These are phyloP conservation scores for Dromius quadrimaculatus DNA, from an alignment of 2,888 invertebrate species.

Conservation along the genomic window DNA sequence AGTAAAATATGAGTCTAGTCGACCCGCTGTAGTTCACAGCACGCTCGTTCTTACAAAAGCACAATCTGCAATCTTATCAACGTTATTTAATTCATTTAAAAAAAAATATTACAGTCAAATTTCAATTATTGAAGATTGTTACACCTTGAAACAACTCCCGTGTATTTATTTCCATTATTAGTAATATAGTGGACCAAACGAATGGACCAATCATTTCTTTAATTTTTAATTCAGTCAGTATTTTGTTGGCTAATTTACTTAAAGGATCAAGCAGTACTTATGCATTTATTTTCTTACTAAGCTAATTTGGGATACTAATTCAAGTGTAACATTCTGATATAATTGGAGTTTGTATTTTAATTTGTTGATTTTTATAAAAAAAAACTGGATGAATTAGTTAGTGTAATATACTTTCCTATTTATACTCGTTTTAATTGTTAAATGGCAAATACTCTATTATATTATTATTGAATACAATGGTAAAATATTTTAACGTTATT, in stretches of 20 bases:
- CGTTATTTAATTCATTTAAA: background rate
- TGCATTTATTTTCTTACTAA: conserved; percentile 23
- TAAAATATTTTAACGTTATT: conserved; percentile 35
- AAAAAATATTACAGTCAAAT: background rate
- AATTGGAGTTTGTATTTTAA: conserved; percentile 19
- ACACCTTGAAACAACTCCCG: conserved; percentile 19
- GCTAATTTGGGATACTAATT: conserved; percentile 7
- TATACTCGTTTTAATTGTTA: conserved; percentile 47
- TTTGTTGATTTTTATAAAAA: conserved; percentile 19
- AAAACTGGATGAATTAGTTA: conserved; percentile 11
- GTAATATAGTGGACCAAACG: conserved; percentile 31
- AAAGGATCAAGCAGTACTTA: conserved; percentile 23
- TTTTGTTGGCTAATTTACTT: conserved; percentile 17
- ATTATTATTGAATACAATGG: conserved; percentile 48
- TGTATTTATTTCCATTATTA: conserved; percentile 1
- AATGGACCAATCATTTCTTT: background rate
- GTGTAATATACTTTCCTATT: conserved; percentile 36
- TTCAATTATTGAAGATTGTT: conserved; percentile 5
- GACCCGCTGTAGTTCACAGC: conserved; percentile 43
- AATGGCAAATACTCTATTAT: conserved; percentile 47
- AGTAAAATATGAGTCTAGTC: too few relatives aligned
- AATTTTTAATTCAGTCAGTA: background rate
- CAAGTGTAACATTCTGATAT: conserved; percentile 32
- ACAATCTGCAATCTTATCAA: conserved; percentile 45
- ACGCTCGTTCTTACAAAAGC: conserved; percentile 42